Conservation (phyloP, 2,797 vertebrate genomes). For the Acipenser transmontanus region DNA sequence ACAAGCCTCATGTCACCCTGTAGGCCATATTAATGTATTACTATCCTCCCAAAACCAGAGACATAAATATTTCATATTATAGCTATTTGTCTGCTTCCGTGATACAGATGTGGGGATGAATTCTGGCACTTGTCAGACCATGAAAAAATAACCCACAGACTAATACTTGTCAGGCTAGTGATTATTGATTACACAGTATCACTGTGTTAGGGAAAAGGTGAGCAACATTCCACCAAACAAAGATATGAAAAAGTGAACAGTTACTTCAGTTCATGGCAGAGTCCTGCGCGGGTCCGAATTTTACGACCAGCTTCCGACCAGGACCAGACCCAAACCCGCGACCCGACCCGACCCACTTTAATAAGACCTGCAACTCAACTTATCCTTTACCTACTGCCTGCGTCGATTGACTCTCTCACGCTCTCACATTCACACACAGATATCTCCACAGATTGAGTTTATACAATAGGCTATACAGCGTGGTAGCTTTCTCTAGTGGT, state of each 20-base stretch:
- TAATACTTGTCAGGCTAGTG: conserved; percentile 39
- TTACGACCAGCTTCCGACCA: too few relatives aligned
- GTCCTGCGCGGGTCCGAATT: too few relatives aligned
- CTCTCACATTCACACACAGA: too few relatives aligned
- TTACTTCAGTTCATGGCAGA: conserved; percentile 22
- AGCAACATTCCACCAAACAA: conserved; percentile 26
- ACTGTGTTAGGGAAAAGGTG: conserved; percentile 28
- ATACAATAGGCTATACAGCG: too few relatives aligned
- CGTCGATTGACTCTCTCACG: too few relatives aligned
- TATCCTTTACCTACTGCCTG: too few relatives aligned
- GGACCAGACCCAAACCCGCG: too few relatives aligned
- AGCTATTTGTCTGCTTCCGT: conserved; percentile 24
- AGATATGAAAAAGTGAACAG: conserved; percentile 29
- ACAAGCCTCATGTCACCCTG: conserved; percentile 19
- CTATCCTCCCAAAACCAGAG: neutral
- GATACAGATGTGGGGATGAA: conserved; percentile 32
- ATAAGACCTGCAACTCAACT: too few relatives aligned
- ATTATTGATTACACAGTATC: conserved; percentile 45
- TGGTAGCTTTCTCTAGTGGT: too few relatives aligned
- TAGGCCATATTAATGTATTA: neutral
- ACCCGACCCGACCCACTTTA: too few relatives aligned
- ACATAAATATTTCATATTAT: conserved; percentile 4
- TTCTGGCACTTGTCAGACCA: conserved; percentile 33
- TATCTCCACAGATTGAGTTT: too few relatives aligned
- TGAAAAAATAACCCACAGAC: conserved; percentile 39